Evolutionary conservation across 1,140 invertebrate genomes (phyloP).

Genomic region (Zaprionus taronus): DNA sequence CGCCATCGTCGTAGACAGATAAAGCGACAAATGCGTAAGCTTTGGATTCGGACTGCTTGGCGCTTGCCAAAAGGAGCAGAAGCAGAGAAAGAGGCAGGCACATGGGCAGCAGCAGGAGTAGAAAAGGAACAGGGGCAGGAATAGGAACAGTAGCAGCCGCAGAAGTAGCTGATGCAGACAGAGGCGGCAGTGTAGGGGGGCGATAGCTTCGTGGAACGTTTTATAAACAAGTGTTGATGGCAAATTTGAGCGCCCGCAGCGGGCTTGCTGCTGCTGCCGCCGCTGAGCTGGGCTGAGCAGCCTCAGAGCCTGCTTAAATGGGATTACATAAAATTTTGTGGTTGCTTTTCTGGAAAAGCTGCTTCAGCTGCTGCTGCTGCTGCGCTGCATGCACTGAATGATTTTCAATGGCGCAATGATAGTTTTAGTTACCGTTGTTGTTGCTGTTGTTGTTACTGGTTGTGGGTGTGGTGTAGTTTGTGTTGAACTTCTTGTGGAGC

Average conservation of each 20-base stretch:
- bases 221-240: conserved; percentile 76
- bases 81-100: background rate
- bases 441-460: conserved; percentile 1
- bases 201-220: background rate
- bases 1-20: conserved; percentile 17
- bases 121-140: background rate
- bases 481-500: conserved; percentile 45
- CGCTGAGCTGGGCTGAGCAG: conserved; percentile 54
- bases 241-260: conserved; percentile 54
- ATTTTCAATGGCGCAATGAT: conserved; percentile 60
- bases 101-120: too few relatives aligned
- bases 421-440: conserved; percentile 37
- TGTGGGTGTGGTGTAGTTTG: conserved; percentile 18
- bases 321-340: conserved; percentile 70
- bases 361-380: background rate
- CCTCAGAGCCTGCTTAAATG: conserved; percentile 65
- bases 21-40: conserved; percentile 65
- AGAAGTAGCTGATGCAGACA: too few relatives aligned
- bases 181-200: too few relatives aligned
- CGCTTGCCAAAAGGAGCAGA: background rate
- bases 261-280: conserved; percentile 30
- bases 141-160: background rate
- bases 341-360: conserved; percentile 13
- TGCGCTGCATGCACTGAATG: conserved; percentile 42
- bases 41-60: conserved; percentile 39